phyloP scores from a whole-genome alignment of 2,113 vertebrate genomes.

The Xenopus borealis region DNA sequence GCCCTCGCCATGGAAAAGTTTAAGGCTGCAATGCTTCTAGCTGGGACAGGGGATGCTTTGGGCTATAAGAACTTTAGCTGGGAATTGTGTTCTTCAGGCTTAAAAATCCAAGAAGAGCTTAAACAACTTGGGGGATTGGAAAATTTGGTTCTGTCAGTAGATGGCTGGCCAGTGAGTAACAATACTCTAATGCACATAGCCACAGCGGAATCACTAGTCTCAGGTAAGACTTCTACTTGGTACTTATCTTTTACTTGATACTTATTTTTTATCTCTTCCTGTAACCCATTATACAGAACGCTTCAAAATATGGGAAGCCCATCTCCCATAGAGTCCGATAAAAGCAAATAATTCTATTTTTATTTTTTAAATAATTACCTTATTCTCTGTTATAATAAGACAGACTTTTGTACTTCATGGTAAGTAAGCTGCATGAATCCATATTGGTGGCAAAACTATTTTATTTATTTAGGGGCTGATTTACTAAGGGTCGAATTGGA shows the following conservation, averaged over 20 bases:
- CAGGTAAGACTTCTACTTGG: slow-evolving; percentile 67
- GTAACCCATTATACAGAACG: no score
- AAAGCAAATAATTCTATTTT: no score
- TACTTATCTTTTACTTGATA: background rate
- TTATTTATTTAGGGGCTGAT: no score
- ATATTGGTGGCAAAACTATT: no score
- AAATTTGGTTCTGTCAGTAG: slow-evolving; percentile 72
- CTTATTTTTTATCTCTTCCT: no score
- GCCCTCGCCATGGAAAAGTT: slow-evolving; percentile 81
- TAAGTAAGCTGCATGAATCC: no score
- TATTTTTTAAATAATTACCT: no score
- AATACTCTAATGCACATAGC: slow-evolving; percentile 89
- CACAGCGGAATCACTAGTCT: slow-evolving; percentile 85
- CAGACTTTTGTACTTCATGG: no score
- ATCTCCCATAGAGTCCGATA: no score
- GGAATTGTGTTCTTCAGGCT: slow-evolving; percentile 71
- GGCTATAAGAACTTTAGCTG: slow-evolving; percentile 78
- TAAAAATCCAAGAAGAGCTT: slow-evolving; percentile 80
- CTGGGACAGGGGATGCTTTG: slow-evolving; percentile 81
- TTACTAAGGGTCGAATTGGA: no score
- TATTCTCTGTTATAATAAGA: no score
- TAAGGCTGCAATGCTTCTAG: slow-evolving; percentile 84
- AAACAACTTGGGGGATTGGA: slow-evolving; percentile 75
- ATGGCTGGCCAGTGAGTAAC: slow-evolving; percentile 89
- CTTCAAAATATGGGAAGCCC: no score